Conservation (phyloP, 92 coral and sea anemone species). For the Heliopora coerulea region DNA sequence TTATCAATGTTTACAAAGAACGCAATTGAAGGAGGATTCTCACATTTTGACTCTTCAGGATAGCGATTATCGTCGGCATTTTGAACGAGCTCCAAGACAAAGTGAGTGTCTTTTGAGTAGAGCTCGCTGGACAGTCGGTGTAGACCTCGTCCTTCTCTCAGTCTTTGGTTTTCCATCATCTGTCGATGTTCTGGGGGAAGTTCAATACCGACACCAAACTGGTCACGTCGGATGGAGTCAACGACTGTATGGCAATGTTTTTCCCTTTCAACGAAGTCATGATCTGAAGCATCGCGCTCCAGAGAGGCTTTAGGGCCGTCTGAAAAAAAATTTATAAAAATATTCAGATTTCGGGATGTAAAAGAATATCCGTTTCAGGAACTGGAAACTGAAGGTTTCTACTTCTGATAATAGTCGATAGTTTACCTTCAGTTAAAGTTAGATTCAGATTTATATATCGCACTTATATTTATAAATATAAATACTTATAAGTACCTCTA, state of each 20-base stretch:
- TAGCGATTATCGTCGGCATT: constrained; percentile 90
- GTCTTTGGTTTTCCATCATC: constrained; percentile 74
- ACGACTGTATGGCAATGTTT: constrained; percentile 61
- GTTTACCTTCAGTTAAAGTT: too few species aligned
- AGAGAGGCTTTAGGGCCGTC: background rate
- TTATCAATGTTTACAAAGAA: constrained; percentile 65
- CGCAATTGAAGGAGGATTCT: constrained; percentile 63
- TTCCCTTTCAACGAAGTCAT: constrained; percentile 7
- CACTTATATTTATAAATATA: too few species aligned
- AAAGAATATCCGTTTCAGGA: too few species aligned
- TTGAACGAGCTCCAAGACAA: constrained; percentile 89
- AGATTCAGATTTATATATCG: too few species aligned
- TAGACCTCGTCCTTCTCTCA: constrained; percentile 82
- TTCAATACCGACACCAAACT: constrained; percentile 84
- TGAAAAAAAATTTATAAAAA: background rate
- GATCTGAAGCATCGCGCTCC: constrained; percentile 33
- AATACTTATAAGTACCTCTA: too few species aligned
- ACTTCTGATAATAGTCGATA: too few species aligned
- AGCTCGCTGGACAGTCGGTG: constrained; percentile 83
- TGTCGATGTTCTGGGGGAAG: constrained; percentile 77
- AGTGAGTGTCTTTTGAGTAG: constrained; percentile 86
- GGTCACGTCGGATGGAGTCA: constrained; percentile 83
- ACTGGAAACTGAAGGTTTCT: too few species aligned
- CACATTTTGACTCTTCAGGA: constrained; percentile 32
- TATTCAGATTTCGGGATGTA: too few species aligned